These are phyloP conservation scores for Panagrolaimus sp. DNA, from an alignment of 1,140 invertebrate species.

Conservation along the genomic window DNA sequence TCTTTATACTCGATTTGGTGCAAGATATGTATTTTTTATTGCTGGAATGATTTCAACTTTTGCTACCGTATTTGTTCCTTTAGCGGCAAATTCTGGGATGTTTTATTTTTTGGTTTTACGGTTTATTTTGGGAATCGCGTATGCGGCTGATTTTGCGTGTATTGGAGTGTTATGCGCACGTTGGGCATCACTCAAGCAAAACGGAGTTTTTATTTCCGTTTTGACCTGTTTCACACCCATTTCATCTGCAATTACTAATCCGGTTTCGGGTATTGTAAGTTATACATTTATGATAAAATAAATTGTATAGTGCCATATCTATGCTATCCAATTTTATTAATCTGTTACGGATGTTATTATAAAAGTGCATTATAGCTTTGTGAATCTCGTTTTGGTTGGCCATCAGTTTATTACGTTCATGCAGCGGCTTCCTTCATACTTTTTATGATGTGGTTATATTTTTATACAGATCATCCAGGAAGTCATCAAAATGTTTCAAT, in stretches of 20 bases:
- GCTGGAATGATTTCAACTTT: slow-evolving; percentile 32
- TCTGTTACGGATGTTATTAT: no score
- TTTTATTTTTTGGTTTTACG: slow-evolving; percentile 25
- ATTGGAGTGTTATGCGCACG: slow-evolving; percentile 20
- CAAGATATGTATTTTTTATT: slow-evolving; percentile 34
- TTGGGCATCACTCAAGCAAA: slow-evolving; percentile 21
- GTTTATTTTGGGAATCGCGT: slow-evolving; percentile 21
- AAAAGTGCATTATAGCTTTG: no score
- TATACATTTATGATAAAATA: not conserved
- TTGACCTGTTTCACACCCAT: slow-evolving; percentile 29
- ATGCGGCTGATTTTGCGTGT: slow-evolving; percentile 18
- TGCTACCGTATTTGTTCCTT: slow-evolving; percentile 29
- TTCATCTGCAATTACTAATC: slow-evolving; percentile 8
- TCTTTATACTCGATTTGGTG: slow-evolving; percentile 36
- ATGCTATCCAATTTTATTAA: not conserved
- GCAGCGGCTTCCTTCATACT: no score
- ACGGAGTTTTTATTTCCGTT: slow-evolving; percentile 22
- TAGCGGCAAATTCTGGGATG: slow-evolving; percentile 29
- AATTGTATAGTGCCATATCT: slow-evolving; percentile 21
- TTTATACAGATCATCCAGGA: no score
- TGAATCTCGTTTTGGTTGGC: no score
- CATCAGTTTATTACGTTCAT: no score
- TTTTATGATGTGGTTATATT: no score
- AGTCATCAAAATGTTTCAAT: no score
- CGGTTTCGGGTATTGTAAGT: slow-evolving; percentile 24